These are phyloP conservation scores for Drosophila demipolita DNA, from an alignment of 2,888 invertebrate species.

Conservation along the genomic window DNA sequence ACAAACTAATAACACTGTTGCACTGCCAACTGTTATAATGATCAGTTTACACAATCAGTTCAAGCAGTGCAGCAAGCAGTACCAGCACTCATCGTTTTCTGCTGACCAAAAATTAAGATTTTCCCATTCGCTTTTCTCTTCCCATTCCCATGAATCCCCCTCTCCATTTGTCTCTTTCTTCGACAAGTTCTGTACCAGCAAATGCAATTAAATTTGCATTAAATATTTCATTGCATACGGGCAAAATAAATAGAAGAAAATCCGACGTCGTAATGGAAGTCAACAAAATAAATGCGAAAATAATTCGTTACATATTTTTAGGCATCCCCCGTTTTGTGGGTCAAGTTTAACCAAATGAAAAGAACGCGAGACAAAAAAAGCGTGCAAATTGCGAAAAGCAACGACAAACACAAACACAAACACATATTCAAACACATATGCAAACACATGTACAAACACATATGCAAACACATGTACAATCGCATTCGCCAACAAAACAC, in stretches of 20 bases:
- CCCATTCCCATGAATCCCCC: background rate
- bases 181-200: background rate
- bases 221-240: constrained; percentile 11
- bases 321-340: constrained; percentile 57
- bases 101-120: background rate
- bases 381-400: constrained; percentile 41
- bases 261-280: background rate
- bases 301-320: constrained; percentile 31
- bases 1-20: background rate
- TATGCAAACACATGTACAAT: constrained; percentile 5
- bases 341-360: constrained; percentile 66
- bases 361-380: constrained; percentile 9
- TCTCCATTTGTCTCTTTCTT: no score
- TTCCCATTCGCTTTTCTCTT: background rate
- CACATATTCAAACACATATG: constrained; percentile 8
- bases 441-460: constrained; percentile 8
- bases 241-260: constrained; percentile 1
- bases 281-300: constrained; percentile 20
- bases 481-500: background rate
- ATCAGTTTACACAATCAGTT: background rate
- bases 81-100: background rate
- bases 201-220: constrained; percentile 16
- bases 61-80: background rate
- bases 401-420: constrained; percentile 14
- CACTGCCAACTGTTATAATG: background rate